Base-by-base conservation (phyloP, 2,888 invertebrate genomes). In the Drosophila buzzatii region DNA sequence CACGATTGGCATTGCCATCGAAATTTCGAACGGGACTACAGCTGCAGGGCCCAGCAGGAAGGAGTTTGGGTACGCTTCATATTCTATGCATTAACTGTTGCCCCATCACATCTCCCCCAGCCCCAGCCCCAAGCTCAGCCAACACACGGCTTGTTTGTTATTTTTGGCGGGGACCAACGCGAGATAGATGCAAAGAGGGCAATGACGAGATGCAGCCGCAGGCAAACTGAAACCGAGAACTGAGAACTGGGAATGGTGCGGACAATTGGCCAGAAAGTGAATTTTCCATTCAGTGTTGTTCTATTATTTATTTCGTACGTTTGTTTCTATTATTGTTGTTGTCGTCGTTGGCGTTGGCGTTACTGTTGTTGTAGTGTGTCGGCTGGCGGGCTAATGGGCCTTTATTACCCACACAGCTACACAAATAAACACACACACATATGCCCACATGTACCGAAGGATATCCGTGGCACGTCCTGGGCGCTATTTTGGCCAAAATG, bases 31-130 rank as follows among this genome's bases (percentile, higher is more conserved):
- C 63, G 51, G 42, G 79, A 66, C 63, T 59, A 73, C 79, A 85
- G 83, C 73, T 82, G 81, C 72, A 52, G 56, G 75, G 47, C 33
- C 31, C 18, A 45, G 27, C 16, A 10, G 10, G 57, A 33, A 47
- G 37, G 51, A 72, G 60, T 59, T 59, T 57, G 66, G 55, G 56
- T 31, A 57, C 52, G 69, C 63, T 67, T 85, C 81, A 87, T 85
- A 67, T 87, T 70, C 74, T 85, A 85, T 87, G 84, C 84, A 84
- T 80, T 86, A 85, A 88, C 80, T 74, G 89, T 76, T 73, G 69
- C 65, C 61, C 63, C 49, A 68, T 51, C 41, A 62, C 44, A 60
- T 33, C 57, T 35, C 9, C 27, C 6, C 7, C 9, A 12, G 2
- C 31, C n/a, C 3, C 14, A 10, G 0, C 12, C 23, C n/a, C 6